phyloP scores from a whole-genome alignment of 1,140 invertebrate genomes.

The Hylaeus anthracinus region DNA sequence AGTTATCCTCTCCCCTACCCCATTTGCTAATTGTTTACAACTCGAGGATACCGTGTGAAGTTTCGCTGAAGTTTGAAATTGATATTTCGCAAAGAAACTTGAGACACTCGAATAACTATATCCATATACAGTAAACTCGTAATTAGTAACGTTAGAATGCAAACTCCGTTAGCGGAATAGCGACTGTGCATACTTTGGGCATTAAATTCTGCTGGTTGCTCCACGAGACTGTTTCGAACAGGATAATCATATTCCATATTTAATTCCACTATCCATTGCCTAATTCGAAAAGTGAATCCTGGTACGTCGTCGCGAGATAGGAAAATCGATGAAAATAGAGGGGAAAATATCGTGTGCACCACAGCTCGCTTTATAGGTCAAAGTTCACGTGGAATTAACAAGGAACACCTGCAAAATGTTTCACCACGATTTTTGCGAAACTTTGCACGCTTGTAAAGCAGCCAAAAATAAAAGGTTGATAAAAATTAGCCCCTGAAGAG shows the following conservation, averaged over 20 bases:
- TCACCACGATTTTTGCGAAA: too few relatives aligned
- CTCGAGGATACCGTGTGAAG: not conserved
- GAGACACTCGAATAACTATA: constrained; percentile 16
- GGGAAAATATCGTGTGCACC: too few relatives aligned
- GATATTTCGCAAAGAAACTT: constrained; percentile 45
- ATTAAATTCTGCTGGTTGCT: not conserved
- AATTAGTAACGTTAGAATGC: constrained; percentile 46
- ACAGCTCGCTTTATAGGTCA: too few relatives aligned
- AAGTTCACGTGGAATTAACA: too few relatives aligned
- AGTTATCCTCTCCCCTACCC: constrained; percentile 1
- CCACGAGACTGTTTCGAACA: not conserved
- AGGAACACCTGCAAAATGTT: too few relatives aligned
- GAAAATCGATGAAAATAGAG: too few relatives aligned
- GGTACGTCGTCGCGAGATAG: too few relatives aligned
- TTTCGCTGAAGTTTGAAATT: constrained; percentile 38
- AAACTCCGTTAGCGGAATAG: constrained; percentile 1
- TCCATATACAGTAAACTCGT: constrained; percentile 26
- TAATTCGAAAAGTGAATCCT: too few relatives aligned
- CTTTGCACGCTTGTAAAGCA: too few relatives aligned
- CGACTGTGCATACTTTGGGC: not conserved
- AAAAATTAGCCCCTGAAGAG: too few relatives aligned
- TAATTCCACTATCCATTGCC: not conserved
- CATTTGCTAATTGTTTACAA: constrained; percentile 41
- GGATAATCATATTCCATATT: too few relatives aligned
- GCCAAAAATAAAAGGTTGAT: too few relatives aligned